Base-by-base conservation (phyloP, 1,140 invertebrate genomes). In the Ceratitis capitata region DNA sequence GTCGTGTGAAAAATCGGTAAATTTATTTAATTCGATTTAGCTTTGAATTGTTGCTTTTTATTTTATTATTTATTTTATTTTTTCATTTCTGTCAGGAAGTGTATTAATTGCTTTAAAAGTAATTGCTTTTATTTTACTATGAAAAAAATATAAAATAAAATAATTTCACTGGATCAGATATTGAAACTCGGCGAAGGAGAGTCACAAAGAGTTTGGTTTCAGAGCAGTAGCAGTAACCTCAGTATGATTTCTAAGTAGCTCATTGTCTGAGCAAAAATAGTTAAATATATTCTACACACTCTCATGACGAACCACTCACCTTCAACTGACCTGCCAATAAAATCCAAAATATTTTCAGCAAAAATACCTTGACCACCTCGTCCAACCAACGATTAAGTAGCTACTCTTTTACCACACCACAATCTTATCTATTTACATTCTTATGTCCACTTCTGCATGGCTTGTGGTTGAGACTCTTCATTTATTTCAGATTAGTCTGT, bases 401-500 rank as follows among this genome's bases (percentile, higher is more conserved):
- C 69, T 45, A 45, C 69, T 23, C 69, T 10, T 12, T 78, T 47
- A 23, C 69, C 19, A 78, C n/a, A 39, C n/a, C n/a, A 9, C 19
- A 12, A 0, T n/a, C n/a, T 10, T 14, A 3, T 78, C 39, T 1
- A 78, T n/a, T 26, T 23, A 47, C 0, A 45, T 78, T 47, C 69
- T 10, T 78, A 19, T 78, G 69, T 78, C 69, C 69, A 78, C 69
- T 78, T 47, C n/a, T 78, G 39, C n/a, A n/a, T 78, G 69, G 69
- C 42, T 45, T 78, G 69, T 78, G 69, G 35, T 47, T 39, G 69
- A 78, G 69, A 88, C 88, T 90, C 89, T 90, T 90, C 89, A 90
- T 90, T 90, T 90, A 90, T 90, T 90, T 90, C 88, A 89, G 88
- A 90, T 90, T 90, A 90, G 87, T 87, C n/a, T n/a, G 85, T 85